Evolutionary conservation across 2,888 invertebrate genomes (phyloP).

Genomic region (Cyaniris semiargus): DNA sequence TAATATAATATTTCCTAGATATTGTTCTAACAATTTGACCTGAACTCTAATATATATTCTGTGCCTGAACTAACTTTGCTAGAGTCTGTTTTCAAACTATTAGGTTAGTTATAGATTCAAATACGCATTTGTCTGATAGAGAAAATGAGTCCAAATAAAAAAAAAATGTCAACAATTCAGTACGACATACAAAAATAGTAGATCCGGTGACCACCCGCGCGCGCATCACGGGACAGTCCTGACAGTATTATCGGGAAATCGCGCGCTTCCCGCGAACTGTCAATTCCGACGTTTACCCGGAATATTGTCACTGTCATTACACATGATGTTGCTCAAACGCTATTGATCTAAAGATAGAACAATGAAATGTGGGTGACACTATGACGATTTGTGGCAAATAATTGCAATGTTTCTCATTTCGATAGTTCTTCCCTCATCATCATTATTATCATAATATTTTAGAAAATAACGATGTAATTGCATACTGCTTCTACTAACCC

Average conservation of each 20-base stretch:
- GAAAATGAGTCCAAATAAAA: background rate
- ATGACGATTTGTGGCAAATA: background rate
- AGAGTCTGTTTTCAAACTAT: too few relatives aligned
- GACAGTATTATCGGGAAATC: slow-evolving; percentile 55
- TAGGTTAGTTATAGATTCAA: too few relatives aligned
- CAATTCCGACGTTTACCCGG: slow-evolving; percentile 55
- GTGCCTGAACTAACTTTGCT: too few relatives aligned
- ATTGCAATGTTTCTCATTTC: background rate
- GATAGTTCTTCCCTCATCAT: too few relatives aligned
- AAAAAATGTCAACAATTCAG: background rate
- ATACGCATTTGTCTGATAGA: too few relatives aligned
- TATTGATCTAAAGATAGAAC: background rate
- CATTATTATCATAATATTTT: too few relatives aligned
- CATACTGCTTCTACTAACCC: too few relatives aligned
- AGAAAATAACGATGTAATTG: too few relatives aligned
- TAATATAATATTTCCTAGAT: too few relatives aligned
- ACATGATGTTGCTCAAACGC: slow-evolving; percentile 2
- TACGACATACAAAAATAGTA: slow-evolving; percentile 14
- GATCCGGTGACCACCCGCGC: slow-evolving; percentile 70
- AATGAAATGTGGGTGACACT: background rate
- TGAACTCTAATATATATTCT: too few relatives aligned
- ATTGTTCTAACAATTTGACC: too few relatives aligned
- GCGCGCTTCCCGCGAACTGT: slow-evolving; percentile 60
- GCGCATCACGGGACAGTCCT: slow-evolving; percentile 57
- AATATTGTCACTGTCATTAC: slow-evolving; percentile 55